Evolutionary conservation across 2,113 vertebrate species (phyloP).

Genomic region (Xenopus borealis): DNA sequence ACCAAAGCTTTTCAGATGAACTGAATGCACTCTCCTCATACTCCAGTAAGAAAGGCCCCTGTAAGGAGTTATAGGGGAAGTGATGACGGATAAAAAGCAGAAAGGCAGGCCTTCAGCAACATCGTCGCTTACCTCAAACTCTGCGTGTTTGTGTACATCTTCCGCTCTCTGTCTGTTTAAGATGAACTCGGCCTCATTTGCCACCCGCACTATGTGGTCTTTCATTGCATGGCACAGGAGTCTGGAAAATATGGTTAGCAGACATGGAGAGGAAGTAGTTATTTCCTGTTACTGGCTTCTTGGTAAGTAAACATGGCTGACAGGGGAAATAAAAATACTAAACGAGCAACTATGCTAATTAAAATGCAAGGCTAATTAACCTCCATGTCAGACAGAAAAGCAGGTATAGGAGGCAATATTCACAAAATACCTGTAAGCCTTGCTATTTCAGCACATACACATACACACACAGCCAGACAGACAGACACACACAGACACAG

Average conservation of each 20-base stretch:
- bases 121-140: conserved; percentile 86
- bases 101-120: conserved; percentile 39
- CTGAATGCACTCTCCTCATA: conserved; percentile 45
- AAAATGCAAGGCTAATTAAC: neutral
- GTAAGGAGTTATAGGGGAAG: conserved; percentile 38
- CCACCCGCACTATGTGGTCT: conserved; percentile 96
- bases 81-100: conserved; percentile 51
- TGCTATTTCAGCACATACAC: too few species aligned
- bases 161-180: conserved; percentile 94
- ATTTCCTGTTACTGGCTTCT: neutral
- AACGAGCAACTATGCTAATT: conserved; percentile 42
- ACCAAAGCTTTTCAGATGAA: conserved; percentile 52
- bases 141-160: conserved; percentile 95
- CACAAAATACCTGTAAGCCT: too few species aligned
- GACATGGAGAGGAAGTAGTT: neutral
- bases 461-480: too few species aligned
- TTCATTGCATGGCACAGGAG: conserved; percentile 97
- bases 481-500: too few species aligned
- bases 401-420: neutral
- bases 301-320: neutral
- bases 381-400: neutral
- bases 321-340: conserved; percentile 25
- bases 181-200: conserved; percentile 98
- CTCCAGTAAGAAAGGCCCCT: conserved; percentile 36
- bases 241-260: conserved; percentile 56